Conservation (phyloP, 2,113 vertebrate species). For the Illadopsis cleaveri region DNA sequence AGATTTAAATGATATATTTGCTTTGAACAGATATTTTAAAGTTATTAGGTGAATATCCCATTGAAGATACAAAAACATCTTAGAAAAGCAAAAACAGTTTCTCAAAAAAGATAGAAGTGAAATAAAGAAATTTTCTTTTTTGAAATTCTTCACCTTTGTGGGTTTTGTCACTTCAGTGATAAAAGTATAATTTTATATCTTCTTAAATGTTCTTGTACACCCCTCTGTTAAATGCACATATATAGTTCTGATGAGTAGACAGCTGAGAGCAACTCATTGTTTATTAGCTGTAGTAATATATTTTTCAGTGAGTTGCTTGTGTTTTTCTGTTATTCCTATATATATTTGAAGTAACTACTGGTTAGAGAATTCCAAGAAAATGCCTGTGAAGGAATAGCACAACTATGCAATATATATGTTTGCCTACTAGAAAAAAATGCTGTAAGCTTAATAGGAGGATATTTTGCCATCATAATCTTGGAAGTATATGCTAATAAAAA, state of each 20-base stretch:
- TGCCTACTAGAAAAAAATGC: background rate
- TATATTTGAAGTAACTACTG: background rate
- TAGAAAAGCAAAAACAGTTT: background rate
- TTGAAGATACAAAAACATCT: background rate
- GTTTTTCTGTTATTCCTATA: background rate
- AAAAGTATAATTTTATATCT: background rate
- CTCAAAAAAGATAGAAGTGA: background rate
- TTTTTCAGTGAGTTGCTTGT: background rate
- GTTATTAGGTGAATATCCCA: background rate
- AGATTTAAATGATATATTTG: background rate
- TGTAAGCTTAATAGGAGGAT: background rate
- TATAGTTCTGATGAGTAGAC: background rate
- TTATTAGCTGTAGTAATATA: background rate
- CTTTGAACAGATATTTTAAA: background rate
- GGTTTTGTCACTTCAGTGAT: background rate
- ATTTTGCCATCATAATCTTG: background rate
- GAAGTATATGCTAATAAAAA: background rate
- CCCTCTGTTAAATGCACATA: background rate
- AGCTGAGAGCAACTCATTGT: background rate
- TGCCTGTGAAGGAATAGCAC: fast-evolving
- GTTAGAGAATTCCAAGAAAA: background rate
- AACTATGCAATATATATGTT: background rate
- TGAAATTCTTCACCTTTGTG: background rate
- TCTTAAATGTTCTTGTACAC: background rate
- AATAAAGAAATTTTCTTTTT: background rate